Conservation (phyloP, 2,113 vertebrate species). For the Chloropsis hardwickii region DNA sequence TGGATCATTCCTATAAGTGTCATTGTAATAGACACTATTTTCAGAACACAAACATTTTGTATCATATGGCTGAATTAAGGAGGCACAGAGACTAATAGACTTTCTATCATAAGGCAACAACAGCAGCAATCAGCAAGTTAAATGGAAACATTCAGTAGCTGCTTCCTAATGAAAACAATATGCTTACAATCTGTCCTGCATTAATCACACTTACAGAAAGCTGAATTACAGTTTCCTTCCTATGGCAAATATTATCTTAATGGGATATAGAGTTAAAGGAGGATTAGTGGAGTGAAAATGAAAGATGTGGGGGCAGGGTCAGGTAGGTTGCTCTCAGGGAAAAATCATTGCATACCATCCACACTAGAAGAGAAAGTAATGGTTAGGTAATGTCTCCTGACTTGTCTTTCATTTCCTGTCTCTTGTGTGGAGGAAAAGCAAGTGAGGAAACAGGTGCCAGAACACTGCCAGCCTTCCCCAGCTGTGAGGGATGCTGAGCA, state of each 20-base stretch:
- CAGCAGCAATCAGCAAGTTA: neutral
- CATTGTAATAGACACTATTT: neutral
- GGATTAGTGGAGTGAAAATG: neutral
- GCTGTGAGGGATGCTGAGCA: neutral
- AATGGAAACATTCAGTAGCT: neutral
- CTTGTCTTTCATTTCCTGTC: neutral
- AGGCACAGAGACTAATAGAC: neutral
- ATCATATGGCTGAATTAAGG: neutral
- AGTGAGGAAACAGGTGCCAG: neutral
- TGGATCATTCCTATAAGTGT: neutral
- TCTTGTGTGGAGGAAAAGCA: neutral
- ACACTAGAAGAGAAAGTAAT: neutral
- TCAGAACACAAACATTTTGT: neutral
- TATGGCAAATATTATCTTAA: neutral
- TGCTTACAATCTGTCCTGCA: neutral
- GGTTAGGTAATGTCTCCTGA: neutral
- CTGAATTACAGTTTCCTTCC: neutral
- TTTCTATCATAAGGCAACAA: neutral
- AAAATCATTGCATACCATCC: neutral
- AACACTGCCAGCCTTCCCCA: neutral
- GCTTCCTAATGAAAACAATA: slow-evolving; percentile 9
- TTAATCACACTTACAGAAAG: neutral
- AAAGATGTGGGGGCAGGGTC: neutral
- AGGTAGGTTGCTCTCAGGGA: neutral
- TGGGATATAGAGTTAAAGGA: neutral